phyloP scores from a whole-genome alignment of 2,113 vertebrate species.

The Atrichornis clamosus region DNA sequence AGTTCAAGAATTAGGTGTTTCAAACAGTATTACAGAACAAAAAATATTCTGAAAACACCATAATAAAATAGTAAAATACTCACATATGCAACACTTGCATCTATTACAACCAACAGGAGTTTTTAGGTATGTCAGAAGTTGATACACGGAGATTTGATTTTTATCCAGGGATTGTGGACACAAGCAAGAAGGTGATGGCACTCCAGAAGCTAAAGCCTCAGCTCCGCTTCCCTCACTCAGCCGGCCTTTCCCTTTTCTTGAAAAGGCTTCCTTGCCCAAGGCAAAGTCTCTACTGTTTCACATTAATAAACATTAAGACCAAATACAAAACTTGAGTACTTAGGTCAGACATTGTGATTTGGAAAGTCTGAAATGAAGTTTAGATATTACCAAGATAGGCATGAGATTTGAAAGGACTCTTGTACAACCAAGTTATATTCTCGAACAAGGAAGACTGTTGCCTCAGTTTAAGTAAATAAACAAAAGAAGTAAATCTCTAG shows the following conservation, averaged over 20 bases:
- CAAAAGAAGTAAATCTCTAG: neutral
- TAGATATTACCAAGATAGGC: neutral
- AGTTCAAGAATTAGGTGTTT: neutral
- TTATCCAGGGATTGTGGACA: neutral
- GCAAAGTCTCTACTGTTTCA: neutral
- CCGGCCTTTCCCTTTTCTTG: neutral
- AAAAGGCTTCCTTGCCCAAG: neutral
- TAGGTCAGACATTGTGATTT: neutral
- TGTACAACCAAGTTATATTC: neutral
- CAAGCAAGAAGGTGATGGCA: rapidly evolving
- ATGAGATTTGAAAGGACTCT: neutral
- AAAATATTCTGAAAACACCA: neutral
- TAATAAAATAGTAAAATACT: neutral
- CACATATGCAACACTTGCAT: rapidly evolving
- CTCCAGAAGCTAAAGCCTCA: neutral
- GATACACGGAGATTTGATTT: neutral
- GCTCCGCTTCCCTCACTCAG: neutral
- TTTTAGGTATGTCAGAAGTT: neutral
- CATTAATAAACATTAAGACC: neutral
- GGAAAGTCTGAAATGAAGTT: neutral
- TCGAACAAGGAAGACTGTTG: neutral
- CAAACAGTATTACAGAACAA: neutral
- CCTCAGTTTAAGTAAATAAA: neutral
- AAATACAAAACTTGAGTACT: neutral
- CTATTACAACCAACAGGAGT: neutral